Base-by-base conservation (phyloP, 2,113 vertebrate species). In the Ceuthmochares aereus region DNA sequence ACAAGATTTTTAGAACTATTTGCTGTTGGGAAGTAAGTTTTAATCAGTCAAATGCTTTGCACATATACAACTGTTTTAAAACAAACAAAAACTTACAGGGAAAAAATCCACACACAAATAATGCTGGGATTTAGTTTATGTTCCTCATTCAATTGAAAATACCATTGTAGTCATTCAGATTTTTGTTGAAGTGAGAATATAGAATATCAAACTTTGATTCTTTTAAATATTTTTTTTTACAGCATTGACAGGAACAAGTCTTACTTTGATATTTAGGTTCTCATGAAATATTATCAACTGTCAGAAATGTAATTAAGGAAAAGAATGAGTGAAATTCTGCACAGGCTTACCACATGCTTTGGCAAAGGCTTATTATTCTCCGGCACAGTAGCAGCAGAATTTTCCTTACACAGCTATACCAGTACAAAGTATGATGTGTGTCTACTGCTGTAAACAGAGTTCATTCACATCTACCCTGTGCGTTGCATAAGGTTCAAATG, bases 201-300 rank as follows among this genome's bases (percentile, higher is more conserved):
- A 52, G 64, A 56, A n/a, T 55, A 90, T 87, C 40, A 43, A 68
- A 54, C 42, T 84, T 58, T 69, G 77, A 34, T 87, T 85, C 87
- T 94, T 70, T 91, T 75, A 80, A 91, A 59, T 63, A 87, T 2
- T 16, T 2, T 23, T 70, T 92, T 81, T 91, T 84, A 90, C 18
- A 88, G 8, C 73, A n/a, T 62, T 67, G 64, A 59, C 59, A 78
- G 40, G 37, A 91, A n/a, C 14, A 18, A 60, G 14, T 79, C 32
- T 94, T 94, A 85, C 81, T 95, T 93, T 92, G 75, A 91, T 93
- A 52, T 89, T 91, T 82, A 83, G 70, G 25, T 87, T 83, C 88
- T 83, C 58, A 59, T 43, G 88, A 90, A 96, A 89, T 58, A 15
- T 3, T 90, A 85, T 90, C 83, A 91, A 73, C 60, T 83, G 52